Evolutionary conservation across 1,140 invertebrate species (phyloP), one percentile per base, ranked within the genome.

Genomic region (Mylabris phalerata): DNA sequence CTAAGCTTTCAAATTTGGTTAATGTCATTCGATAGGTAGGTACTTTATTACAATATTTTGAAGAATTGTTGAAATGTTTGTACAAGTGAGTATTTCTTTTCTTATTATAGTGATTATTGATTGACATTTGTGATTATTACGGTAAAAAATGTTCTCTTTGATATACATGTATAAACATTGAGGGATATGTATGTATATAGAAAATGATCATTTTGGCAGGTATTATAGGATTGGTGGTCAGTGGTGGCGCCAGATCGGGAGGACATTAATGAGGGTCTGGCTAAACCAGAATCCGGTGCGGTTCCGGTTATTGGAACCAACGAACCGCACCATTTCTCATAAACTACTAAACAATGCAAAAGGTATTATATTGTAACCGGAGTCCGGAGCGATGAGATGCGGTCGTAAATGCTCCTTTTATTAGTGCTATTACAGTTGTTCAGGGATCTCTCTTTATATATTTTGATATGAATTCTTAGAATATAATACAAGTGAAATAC

Each of bases 271-370:
- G 64, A 66, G 60, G 64, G 64, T 63, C 61, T 57, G 57, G 59
- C 51, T 60, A 32, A 32, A 57, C 49, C 57, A 58, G 57, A 60
- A 40, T 60, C 64, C 55, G 59, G 60, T 58, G 60, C 51, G 62
- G 64, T 66, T 66, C 64, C 64, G 62, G 64, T 66, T 64, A 66
- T 66, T 66, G 62, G 32, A 50, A 26, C 48, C 50, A 59, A 55
- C 51, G 64, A 59, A 66, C 64, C 62, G 59, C 32, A 32, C 32
- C 58, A 57, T 55, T n/a, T 40, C 60, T 58, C 62, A 64, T 64
- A 62, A 64, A 66, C 62, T 61, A 48, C 32, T 44, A 52, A 59
- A 63, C 62, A 59, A 40, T 45, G 59, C 55, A 54, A 57, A 52
- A 51, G 60, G 19, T 19, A 19, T 19, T 62, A 57, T 57, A 58